Base-by-base conservation (phyloP, 2,797 vertebrate genomes). In the Sebastes taczanowskii region DNA sequence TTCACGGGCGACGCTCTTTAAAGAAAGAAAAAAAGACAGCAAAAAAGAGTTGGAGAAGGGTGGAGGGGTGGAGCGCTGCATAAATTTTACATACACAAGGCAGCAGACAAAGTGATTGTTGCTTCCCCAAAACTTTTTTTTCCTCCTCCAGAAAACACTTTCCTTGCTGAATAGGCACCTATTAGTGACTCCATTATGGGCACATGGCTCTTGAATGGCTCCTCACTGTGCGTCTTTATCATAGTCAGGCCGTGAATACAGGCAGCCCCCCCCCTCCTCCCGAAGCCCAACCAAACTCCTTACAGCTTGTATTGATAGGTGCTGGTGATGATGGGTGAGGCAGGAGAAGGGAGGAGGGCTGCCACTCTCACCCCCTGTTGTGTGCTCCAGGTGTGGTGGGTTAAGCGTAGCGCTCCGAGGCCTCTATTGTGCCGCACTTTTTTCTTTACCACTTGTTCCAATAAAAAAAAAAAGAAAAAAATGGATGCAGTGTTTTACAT, bases 331-430 rank as follows among this genome's bases (percentile, higher is more conserved):
- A 87, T 89, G 91, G 88, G 85, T 86, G 88, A 84, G 85, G 75
- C 74, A 30, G 71, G n/a, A 88, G 84, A 69, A 27, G 38, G 53
- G 83, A 80, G 67, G 68, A 74, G 89, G 91, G 84, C 82, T 77
- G 83, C 83, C 76, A 62, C 88, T 81, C 83, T 88, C 22, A 46
- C 85, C 83, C 85, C 94, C 85, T 23, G 87, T 96, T 96, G 95
- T 94, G 94, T 94, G 91, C 94, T 96, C 96, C 97, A 98, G 97
- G 97, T 98, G 97, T 97, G 95, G 92, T n/a, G 62, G 90, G 87
- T 93, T 90, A 91, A 94, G 92, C 89, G 91, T 80, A 95, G 95
- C 92, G 88, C 87, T 94, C 88, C 80, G 53, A 13, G 64, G 85
- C 86, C 93, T 93, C 92, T 83, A 92, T 96, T 97, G 95, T 97